These are phyloP conservation scores for Staurois parvus DNA, from an alignment of 2,797 vertebrate genomes.

Conservation along the genomic window DNA sequence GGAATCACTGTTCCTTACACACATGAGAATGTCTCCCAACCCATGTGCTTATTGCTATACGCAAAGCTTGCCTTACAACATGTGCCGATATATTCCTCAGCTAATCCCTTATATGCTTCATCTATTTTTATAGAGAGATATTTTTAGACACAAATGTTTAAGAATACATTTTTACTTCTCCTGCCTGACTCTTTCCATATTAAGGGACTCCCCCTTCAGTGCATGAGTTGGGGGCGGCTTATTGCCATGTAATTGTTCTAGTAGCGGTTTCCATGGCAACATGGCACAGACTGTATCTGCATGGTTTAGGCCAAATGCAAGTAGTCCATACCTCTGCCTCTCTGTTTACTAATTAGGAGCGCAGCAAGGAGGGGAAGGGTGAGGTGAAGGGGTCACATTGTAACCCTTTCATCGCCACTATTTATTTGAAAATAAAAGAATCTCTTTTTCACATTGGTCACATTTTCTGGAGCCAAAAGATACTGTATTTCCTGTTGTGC, in stretches of 20 bases:
- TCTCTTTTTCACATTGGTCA: neutral
- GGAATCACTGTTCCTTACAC: neutral
- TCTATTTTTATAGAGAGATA: conserved; percentile 1
- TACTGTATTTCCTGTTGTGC: no score
- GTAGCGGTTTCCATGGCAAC: conserved; percentile 53
- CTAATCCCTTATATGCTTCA: conserved; percentile 4
- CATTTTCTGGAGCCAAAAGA: neutral
- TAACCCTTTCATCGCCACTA: conserved; percentile 28
- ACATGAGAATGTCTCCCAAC: neutral
- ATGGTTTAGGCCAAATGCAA: conserved; percentile 55
- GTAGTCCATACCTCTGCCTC: conserved; percentile 38
- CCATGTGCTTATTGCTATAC: conserved; percentile 12
- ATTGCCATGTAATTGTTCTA: conserved; percentile 53
- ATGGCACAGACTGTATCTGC: conserved; percentile 51
- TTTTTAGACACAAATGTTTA: conserved; percentile 50
- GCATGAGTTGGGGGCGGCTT: neutral
- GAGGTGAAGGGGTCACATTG: conserved; percentile 29
- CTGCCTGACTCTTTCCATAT: conserved; percentile 32
- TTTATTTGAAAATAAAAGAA: no score
- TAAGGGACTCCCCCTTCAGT: conserved; percentile 50
- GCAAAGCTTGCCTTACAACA: neutral
- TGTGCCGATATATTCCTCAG: neutral
- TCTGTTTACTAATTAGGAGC: conserved; percentile 50
- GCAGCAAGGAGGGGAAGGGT: conserved; percentile 11
- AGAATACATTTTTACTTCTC: conserved; percentile 47